Conservation (phyloP, 2,797 vertebrate genomes). For the Gymnothorax javanicus region DNA sequence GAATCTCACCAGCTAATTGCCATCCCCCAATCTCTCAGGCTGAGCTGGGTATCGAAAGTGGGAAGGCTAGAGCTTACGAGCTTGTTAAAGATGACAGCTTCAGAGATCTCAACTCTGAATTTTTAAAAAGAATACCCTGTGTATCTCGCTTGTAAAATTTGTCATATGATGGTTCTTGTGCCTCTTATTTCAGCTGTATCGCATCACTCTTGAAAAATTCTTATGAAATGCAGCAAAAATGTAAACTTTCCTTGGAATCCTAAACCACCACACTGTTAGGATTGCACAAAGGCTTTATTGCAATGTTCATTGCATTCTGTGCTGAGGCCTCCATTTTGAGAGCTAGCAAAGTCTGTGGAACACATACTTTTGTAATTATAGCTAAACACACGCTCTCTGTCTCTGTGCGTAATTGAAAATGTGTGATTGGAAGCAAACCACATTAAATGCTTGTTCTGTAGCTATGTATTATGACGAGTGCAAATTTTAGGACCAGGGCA, state of each 20-base stretch:
- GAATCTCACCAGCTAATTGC: constrained; percentile 27
- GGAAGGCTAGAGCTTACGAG: neutral
- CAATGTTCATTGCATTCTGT: constrained; percentile 17
- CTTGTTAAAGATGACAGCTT: neutral
- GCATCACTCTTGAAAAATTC: neutral
- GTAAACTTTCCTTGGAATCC: neutral
- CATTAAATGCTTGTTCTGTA: constrained; percentile 9
- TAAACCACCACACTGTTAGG: neutral
- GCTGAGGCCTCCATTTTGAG: constrained; percentile 7
- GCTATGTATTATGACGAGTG: constrained; percentile 9
- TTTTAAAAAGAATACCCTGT: neutral
- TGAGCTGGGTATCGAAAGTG: neutral
- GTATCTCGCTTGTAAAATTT: neutral
- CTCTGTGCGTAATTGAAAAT: constrained; percentile 19
- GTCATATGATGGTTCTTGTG: neutral
- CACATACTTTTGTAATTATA: constrained; percentile 24
- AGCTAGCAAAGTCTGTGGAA: constrained; percentile 1
- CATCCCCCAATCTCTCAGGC: neutral
- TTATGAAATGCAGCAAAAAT: neutral
- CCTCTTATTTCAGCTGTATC: neutral
- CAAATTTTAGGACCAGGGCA: neutral
- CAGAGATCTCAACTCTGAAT: neutral
- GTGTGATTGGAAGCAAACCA: constrained; percentile 28
- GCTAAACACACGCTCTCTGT: constrained; percentile 20
- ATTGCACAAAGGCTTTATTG: constrained; percentile 3